Conservation (phyloP, 2,888 invertebrate species). For the Tanypteryx hageni region DNA sequence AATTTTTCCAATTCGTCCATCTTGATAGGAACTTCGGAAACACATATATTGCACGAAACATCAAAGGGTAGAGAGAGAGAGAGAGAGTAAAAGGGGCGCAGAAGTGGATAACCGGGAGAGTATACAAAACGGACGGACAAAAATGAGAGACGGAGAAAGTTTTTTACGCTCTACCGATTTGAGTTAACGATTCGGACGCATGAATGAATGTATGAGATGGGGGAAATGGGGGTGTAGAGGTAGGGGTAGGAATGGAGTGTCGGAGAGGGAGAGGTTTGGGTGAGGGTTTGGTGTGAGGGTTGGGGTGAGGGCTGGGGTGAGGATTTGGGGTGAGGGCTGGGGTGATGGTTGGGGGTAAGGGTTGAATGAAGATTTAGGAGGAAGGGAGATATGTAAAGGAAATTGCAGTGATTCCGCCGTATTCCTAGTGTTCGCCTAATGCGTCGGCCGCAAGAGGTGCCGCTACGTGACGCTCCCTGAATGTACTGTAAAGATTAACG, state of each 20-base stretch:
- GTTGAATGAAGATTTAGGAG: too few species aligned
- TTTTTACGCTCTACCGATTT: constrained; percentile 38
- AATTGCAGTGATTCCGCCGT: too few species aligned
- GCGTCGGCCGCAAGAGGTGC: neutral
- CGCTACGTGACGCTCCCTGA: neutral
- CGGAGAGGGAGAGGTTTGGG: too few species aligned
- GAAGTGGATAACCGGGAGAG: neutral
- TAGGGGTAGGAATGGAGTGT: neutral
- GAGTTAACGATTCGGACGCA: constrained; percentile 47
- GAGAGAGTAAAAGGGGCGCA: neutral
- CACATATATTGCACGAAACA: too few species aligned
- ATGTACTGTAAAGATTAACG: constrained; percentile 3
- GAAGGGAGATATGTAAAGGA: too few species aligned
- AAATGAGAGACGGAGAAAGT: constrained; percentile 21
- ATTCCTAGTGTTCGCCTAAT: neutral
- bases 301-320: too few species aligned
- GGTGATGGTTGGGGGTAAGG: too few species aligned
- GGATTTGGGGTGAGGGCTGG: too few species aligned
- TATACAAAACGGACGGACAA: neutral
- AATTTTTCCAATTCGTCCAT: too few species aligned
- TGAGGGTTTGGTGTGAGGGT: too few species aligned
- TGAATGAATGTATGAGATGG: constrained; percentile 41
- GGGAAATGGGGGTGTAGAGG: neutral
- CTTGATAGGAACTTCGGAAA: too few species aligned
- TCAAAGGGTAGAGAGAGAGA: too few species aligned